Conservation (phyloP, 2,797 vertebrate genomes). For the Periparus ater region DNA sequence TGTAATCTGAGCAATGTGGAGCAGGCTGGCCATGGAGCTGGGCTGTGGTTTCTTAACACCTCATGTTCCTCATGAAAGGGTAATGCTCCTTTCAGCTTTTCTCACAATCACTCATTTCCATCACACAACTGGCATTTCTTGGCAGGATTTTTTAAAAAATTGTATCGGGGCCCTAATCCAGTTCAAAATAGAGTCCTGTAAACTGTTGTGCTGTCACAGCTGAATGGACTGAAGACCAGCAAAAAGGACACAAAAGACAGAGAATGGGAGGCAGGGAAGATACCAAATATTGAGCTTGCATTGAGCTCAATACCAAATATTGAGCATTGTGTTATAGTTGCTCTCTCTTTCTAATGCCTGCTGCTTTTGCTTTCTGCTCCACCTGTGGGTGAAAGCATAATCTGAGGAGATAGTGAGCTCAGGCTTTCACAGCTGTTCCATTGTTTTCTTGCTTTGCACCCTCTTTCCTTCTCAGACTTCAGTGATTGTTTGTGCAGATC, state of each 20-base stretch:
- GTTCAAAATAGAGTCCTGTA: neutral
- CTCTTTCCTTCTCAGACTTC: neutral
- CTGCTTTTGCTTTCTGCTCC: neutral
- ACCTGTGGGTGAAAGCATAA: neutral
- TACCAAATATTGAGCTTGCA: neutral
- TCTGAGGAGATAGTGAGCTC: neutral
- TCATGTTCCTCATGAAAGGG: neutral
- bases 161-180: neutral
- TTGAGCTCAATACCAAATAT: neutral
- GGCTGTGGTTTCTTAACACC: neutral
- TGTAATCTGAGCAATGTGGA: neutral
- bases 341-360: neutral
- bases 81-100: conserved; percentile 8
- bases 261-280: neutral
- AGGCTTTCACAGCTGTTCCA: neutral
- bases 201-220: neutral
- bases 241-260: neutral
- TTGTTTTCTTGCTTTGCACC: neutral
- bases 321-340: neutral
- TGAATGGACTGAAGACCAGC: neutral
- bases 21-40: neutral
- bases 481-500: neutral
- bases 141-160: neutral
- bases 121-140: conserved; percentile 13
- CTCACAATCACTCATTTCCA: neutral